phyloP scores from a whole-genome alignment of 2,113 vertebrate species.

The Urocolius indicus region DNA sequence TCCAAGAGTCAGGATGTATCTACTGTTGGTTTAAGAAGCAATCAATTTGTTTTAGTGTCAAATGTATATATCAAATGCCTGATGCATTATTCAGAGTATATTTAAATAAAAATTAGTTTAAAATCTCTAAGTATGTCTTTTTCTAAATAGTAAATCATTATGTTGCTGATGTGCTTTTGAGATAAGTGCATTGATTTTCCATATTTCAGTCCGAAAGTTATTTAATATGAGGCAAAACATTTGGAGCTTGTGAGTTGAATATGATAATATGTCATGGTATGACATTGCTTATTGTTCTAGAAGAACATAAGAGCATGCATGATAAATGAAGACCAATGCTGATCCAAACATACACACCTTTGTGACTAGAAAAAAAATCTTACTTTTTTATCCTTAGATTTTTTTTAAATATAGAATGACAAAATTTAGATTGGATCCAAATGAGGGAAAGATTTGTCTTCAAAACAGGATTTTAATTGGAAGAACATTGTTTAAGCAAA shows the following conservation, averaged over 20 bases:
- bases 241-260: neutral
- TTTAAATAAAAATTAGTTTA: constrained; percentile 8
- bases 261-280: neutral
- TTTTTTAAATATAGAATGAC: neutral
- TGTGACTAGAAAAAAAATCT: neutral
- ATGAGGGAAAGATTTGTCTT: neutral
- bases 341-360: neutral
- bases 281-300: neutral
- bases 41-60: neutral
- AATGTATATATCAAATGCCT: neutral
- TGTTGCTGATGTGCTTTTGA: neutral
- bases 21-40: neutral
- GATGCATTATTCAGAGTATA: neutral
- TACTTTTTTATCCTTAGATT: neutral
- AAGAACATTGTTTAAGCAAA: neutral
- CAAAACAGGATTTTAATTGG: neutral
- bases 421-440: neutral
- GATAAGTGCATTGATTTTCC: constrained; percentile 10
- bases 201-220: neutral
- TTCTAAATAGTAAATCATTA: constrained; percentile 3
- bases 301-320: neutral
- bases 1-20: neutral
- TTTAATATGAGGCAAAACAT: neutral
- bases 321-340: neutral
- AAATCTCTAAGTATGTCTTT: neutral